Conservation (phyloP, 2,888 invertebrate genomes). For the Trypoxylon attenuatum region DNA sequence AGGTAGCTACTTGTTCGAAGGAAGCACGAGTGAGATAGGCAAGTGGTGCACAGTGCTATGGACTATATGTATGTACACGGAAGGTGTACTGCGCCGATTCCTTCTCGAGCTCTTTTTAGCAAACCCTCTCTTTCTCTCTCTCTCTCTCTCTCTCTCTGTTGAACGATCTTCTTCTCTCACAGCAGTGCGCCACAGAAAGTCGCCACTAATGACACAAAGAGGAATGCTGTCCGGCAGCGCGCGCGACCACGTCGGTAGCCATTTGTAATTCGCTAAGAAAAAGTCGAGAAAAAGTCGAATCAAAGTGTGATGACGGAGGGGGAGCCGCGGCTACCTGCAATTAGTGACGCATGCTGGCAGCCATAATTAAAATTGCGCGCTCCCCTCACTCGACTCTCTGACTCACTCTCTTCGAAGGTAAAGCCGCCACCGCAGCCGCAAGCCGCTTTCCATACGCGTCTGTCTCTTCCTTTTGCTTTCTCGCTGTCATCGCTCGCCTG, state of each 20-base stretch:
- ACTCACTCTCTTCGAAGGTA: not conserved
- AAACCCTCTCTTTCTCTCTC: conserved; percentile 11
- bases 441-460: conserved; percentile 13
- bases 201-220: conserved; percentile 72
- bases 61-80: conserved; percentile 44
- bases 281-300: conserved; percentile 62
- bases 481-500: too few relatives aligned
- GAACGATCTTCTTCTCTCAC: too few relatives aligned
- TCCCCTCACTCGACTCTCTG: conserved; percentile 28
- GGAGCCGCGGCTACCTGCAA: conserved; percentile 58
- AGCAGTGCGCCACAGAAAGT: conserved; percentile 67
- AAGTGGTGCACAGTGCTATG: conserved; percentile 36
- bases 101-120: conserved; percentile 9
- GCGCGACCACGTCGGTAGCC: conserved; percentile 66
- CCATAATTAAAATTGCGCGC: conserved; percentile 66
- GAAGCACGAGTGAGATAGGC: conserved; percentile 41
- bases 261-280: conserved; percentile 67
- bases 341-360: conserved; percentile 64
- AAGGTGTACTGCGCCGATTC: conserved; percentile 44
- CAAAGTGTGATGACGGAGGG: conserved; percentile 68
- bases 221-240: conserved; percentile 71
- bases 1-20: conserved; percentile 66
- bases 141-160: not conserved
- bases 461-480: not conserved
- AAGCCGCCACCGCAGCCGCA: too few relatives aligned